Percentiles rank a stretch among this genome's conserved stretches.
phyloP scores from a whole-genome alignment of 2,797 vertebrate species.

The Hephaestus fuliginosus region DNA sequence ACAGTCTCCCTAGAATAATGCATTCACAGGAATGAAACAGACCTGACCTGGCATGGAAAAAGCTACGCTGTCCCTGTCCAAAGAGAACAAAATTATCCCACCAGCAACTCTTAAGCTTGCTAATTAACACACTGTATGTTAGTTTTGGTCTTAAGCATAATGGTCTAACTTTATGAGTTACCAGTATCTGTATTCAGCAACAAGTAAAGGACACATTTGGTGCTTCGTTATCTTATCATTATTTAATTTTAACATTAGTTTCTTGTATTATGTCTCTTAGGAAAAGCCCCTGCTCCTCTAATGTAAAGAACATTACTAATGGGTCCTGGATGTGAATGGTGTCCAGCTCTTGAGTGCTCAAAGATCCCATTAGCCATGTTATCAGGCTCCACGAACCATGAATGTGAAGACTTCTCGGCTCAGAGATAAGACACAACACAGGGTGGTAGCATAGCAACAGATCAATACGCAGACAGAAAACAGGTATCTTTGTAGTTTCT shows the following conservation, averaged over 20 bases:
- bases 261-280: neutral
- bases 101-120: neutral
- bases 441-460: slow-evolving; percentile 68
- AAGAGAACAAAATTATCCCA: too few relatives aligned
- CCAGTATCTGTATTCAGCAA: too few relatives aligned
- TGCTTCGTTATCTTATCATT: neutral
- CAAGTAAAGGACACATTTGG: too few relatives aligned
- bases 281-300: slow-evolving; percentile 22
- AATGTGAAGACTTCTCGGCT: slow-evolving; percentile 40
- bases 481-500: slow-evolving; percentile 10
- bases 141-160: neutral
- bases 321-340: slow-evolving; percentile 35
- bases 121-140: neutral
- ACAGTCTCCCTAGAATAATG: too few relatives aligned
- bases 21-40: too few relatives aligned
- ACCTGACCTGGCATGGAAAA: neutral
- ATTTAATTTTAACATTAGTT: too few relatives aligned
- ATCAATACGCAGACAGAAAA: slow-evolving; percentile 34
- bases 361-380: slow-evolving; percentile 54
- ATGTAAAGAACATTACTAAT: slow-evolving; percentile 13
- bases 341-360: slow-evolving; percentile 40
- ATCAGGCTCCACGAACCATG: slow-evolving; percentile 31
- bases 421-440: slow-evolving; percentile 29
- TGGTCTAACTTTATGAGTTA: too few relatives aligned
- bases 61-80: neutral